Evolutionary conservation across 2,888 invertebrate species (phyloP).

Genomic region (Pimpla rufipes): DNA sequence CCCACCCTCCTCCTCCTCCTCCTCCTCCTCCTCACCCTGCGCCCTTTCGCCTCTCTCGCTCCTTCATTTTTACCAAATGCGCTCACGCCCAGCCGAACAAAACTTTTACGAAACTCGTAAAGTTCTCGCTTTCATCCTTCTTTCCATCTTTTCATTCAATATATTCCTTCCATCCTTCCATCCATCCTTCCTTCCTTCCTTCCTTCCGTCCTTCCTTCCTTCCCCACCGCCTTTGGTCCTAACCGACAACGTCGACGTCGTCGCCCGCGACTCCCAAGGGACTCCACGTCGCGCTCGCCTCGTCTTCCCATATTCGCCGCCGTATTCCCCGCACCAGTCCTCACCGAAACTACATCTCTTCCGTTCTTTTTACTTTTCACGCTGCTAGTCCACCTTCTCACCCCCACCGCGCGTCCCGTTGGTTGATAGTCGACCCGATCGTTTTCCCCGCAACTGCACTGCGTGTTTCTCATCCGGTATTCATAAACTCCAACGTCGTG

Average conservation of each 20-base stretch:
- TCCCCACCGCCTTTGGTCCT: not conserved
- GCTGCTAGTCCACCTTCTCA: slow-evolving; percentile 22
- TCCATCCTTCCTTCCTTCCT: slow-evolving; percentile 33
- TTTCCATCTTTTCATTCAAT: slow-evolving; percentile 36
- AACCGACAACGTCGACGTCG: slow-evolving; percentile 1
- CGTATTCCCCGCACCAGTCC: slow-evolving; percentile 26
- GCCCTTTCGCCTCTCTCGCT: too few relatives aligned
- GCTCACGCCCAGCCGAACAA: slow-evolving; percentile 57
- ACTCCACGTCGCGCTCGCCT: slow-evolving; percentile 32
- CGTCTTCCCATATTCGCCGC: slow-evolving; percentile 36
- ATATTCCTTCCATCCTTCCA: slow-evolving; percentile 38
- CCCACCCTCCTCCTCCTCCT: not conserved
- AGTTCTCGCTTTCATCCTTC: slow-evolving; percentile 50
- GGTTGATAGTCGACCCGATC: slow-evolving; percentile 41
- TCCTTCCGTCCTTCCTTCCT: slow-evolving; percentile 38
- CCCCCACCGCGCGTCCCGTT: slow-evolving; percentile 37
- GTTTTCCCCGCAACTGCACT: slow-evolving; percentile 58
- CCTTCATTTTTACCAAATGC: slow-evolving; percentile 59
- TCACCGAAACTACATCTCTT: slow-evolving; percentile 58
- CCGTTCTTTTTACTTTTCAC: slow-evolving; percentile 35
- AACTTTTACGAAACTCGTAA: slow-evolving; percentile 71
- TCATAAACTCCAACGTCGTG: slow-evolving; percentile 64
- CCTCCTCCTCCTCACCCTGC: not conserved
- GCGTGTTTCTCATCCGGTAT: slow-evolving; percentile 66
- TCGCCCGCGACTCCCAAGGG: slow-evolving; percentile 40